Conservation (phyloP, 2,888 invertebrate genomes). For the Heteropelma amictum region DNA sequence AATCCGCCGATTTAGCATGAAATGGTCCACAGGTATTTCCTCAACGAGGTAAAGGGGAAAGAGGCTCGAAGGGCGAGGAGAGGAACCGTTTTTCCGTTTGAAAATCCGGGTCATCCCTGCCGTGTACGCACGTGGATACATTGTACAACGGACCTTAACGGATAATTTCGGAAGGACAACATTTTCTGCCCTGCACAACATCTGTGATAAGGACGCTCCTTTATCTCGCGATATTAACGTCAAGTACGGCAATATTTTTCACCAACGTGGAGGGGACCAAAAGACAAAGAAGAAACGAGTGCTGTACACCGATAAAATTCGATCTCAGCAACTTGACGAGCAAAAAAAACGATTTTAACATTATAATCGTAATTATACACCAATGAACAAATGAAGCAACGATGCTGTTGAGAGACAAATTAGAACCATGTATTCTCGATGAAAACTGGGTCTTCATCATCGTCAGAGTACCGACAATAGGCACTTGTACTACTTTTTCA, state of each 20-base stretch:
- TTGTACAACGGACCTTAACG: not conserved
- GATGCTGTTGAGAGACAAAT: not conserved
- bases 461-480: not conserved
- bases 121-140: not conserved
- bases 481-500: not conserved
- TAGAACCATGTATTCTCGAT: not conserved
- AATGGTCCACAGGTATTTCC: too few species aligned
- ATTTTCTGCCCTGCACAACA: not conserved
- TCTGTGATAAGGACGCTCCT: too few species aligned
- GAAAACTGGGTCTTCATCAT: not conserved
- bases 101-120: constrained; percentile 40
- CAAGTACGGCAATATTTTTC: too few species aligned
- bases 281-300: too few species aligned
- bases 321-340: too few species aligned
- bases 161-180: not conserved
- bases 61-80: not conserved
- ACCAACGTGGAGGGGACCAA: too few species aligned
- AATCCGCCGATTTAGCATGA: too few species aligned
- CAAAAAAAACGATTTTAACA: too few species aligned
- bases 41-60: too few species aligned
- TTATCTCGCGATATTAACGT: not conserved
- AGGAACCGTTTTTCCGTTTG: constrained; percentile 8
- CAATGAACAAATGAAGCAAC: too few species aligned
- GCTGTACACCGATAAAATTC: too few species aligned
- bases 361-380: too few species aligned